phyloP scores from a whole-genome alignment of 2,888 invertebrate genomes.

The Agonopterix heracliana region DNA sequence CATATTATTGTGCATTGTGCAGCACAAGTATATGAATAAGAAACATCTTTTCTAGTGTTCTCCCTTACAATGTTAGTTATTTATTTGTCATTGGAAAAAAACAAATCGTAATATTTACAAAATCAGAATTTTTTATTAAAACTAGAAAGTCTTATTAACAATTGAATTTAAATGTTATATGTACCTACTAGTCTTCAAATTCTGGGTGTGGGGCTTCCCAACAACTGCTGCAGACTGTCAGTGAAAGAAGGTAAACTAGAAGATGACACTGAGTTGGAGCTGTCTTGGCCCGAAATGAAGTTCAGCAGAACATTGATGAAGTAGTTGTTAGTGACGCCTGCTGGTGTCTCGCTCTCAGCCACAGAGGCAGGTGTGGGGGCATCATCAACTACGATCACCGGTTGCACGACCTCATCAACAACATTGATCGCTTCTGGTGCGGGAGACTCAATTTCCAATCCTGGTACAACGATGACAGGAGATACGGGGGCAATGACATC shows the following conservation, averaged over 20 bases:
- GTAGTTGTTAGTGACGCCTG: constrained; percentile 4
- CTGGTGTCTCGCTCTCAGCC: neutral
- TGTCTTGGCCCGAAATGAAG: constrained; percentile 2
- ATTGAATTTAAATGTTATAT: no score
- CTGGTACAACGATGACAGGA: neutral
- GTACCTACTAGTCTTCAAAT: no score
- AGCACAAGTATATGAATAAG: no score
- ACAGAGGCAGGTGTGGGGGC: neutral
- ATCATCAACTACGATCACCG: neutral
- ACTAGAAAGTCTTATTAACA: no score
- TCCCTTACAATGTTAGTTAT: no score
- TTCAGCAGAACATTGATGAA: neutral
- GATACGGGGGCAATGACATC: neutral
- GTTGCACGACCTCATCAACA: neutral
- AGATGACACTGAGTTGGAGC: neutral
- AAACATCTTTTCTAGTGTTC: no score
- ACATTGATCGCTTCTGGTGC: neutral
- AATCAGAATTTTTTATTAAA: no score
- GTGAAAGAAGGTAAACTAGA: neutral
- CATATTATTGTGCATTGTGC: no score
- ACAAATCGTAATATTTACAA: no score
- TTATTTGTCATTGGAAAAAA: no score
- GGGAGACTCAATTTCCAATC: neutral
- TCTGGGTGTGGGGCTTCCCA: neutral
- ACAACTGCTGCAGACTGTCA: constrained; percentile 3